Percentiles rank a stretch among this genome's conserved stretches.
phyloP scores from a whole-genome alignment of 35 echinoderm and acorn worm species.

The Nesometra sesokonis region DNA sequence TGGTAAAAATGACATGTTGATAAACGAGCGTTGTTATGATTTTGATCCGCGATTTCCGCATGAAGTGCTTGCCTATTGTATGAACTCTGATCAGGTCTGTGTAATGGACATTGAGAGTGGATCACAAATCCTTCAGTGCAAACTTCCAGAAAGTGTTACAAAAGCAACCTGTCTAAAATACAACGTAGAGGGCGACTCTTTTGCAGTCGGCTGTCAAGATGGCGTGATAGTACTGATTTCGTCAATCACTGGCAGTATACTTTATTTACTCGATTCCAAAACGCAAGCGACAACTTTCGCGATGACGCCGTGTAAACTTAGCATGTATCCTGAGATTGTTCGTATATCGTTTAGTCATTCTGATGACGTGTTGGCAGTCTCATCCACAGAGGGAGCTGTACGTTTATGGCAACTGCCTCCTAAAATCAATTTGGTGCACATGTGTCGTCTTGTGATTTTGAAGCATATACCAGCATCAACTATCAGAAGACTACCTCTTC shows the following conservation, averaged over 20 bases:
- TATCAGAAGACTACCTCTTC: conserved; percentile 50
- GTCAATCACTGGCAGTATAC: neutral
- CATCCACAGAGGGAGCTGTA: conserved; percentile 56
- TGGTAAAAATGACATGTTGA: conserved; percentile 16
- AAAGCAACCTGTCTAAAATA: conserved; percentile 52
- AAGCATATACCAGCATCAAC: conserved; percentile 54
- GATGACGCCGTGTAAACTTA: neutral
- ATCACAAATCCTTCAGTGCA: neutral
- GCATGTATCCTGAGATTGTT: neutral
- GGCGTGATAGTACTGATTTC: neutral
- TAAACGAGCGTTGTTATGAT: conserved; percentile 45
- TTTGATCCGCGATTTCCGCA: conserved; percentile 61
- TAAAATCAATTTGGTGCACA: conserved; percentile 33
- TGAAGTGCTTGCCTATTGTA: conserved; percentile 54
- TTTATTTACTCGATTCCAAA: neutral
- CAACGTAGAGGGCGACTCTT: conserved; percentile 37
- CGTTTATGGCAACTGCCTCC: conserved; percentile 49
- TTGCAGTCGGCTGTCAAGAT: neutral
- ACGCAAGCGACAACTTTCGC: neutral
- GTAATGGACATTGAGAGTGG: conserved; percentile 45
- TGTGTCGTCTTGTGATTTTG: conserved; percentile 54
- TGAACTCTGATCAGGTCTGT: conserved; percentile 23
- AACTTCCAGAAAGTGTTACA: conserved; percentile 27
- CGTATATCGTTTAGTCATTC: conserved; percentile 50
- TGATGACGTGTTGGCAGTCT: conserved; percentile 50